A percentile compares a stretch with the other conserved stretches of the same genome.
Conservation (phyloP, 2,113 vertebrate genomes). For the Microcebus tavaratra region DNA sequence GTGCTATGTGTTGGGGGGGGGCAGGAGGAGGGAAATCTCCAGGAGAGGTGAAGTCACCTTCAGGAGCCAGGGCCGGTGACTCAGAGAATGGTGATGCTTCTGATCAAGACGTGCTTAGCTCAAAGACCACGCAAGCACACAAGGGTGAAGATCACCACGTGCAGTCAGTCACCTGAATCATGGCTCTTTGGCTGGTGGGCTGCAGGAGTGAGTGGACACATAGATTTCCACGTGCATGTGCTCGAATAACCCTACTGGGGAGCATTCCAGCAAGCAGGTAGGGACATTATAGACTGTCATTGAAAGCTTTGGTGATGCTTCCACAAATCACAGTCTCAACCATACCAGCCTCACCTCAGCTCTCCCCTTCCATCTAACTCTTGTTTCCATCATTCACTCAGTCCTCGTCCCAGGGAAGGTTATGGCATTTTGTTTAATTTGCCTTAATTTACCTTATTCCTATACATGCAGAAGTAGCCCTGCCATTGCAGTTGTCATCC, state of each 20-base stretch:
- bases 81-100: neutral
- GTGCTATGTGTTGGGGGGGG: neutral
- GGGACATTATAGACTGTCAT: neutral
- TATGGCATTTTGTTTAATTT: neutral
- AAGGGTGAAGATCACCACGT: fast-evolving
- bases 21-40: neutral
- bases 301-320: neutral
- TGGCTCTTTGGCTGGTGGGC: neutral
- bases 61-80: neutral
- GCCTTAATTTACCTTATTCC: neutral
- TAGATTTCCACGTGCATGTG: neutral
- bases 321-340: neutral
- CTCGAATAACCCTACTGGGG: neutral
- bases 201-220: neutral
- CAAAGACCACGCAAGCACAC: fast-evolving
- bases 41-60: neutral
- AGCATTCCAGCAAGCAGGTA: neutral
- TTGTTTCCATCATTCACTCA: neutral
- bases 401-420: neutral
- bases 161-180: neutral
- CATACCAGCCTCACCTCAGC: neutral
- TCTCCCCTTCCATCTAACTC: neutral
- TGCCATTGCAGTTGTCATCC: neutral
- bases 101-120: neutral
- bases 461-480: neutral